These are phyloP conservation scores for Ariolimax columbianus DNA, from an alignment of 2,888 invertebrate species.

Conservation along the genomic window DNA sequence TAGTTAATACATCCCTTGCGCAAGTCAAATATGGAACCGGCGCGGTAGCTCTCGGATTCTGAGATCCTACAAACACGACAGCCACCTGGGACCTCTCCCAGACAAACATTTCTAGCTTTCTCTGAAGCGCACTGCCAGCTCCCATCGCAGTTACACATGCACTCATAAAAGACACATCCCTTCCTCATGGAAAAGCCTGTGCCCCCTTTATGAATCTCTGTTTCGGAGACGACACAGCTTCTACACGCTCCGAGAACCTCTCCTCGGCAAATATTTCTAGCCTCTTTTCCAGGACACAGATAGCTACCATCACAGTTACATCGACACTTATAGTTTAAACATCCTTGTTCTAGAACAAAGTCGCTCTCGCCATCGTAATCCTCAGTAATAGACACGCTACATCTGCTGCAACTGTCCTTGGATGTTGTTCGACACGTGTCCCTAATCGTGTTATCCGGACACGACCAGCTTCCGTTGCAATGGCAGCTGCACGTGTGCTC, in stretches of 20 bases:
- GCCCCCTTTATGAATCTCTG: constrained; percentile 59
- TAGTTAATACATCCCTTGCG: constrained; percentile 67
- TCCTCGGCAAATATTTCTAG: constrained; percentile 56
- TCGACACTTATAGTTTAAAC: constrained; percentile 63
- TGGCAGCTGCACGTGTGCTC: constrained; percentile 68
- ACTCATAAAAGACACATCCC: constrained; percentile 66
- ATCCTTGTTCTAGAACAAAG: constrained; percentile 55
- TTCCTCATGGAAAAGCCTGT: constrained; percentile 63
- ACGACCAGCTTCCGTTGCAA: constrained; percentile 66
- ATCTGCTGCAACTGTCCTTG: constrained; percentile 42
- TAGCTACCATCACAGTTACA: constrained; percentile 71
- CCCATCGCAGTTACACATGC: constrained; percentile 70
- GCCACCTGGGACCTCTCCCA: constrained; percentile 54
- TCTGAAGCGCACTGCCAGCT: constrained; percentile 68
- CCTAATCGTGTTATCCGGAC: constrained; percentile 58
- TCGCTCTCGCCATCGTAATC: constrained; percentile 53
- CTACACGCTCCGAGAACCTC: constrained; percentile 57
- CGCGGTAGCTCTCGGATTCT: constrained; percentile 57
- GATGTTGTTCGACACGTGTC: constrained; percentile 59
- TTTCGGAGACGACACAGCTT: constrained; percentile 56
- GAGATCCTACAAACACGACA: constrained; percentile 63
- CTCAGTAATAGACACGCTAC: constrained; percentile 38
- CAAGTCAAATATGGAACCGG: constrained; percentile 64
- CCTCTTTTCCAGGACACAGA: constrained; percentile 59
- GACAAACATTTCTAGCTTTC: constrained; percentile 62